Base-by-base conservation (phyloP, 2,113 vertebrate species). In the Colossoma macropomum region DNA sequence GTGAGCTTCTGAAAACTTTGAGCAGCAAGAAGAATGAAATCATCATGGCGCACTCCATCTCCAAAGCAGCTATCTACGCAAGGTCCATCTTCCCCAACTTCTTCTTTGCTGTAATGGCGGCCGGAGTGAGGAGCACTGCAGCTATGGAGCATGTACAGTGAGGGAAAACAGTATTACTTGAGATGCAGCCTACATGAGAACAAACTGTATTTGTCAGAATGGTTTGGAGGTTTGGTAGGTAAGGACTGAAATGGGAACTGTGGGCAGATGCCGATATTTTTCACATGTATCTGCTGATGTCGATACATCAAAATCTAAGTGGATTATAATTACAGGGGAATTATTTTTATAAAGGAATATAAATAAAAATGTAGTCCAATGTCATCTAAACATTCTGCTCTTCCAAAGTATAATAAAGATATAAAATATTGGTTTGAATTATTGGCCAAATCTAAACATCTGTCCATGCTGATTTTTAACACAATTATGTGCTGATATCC, bases 31-130 rank as follows among this genome's bases (percentile, higher is more conserved):
- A 93, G 85, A 96, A 95, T 17, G 98, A 99, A 85, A 96, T 99
- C 8, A 92, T 97, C 0, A 93, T 99, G 83, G 97, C 95, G 59
- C 96, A 96, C 21, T 95, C 95, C 1, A 89, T 98, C 52, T 96
- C 97, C 68, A 97, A 95, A 83, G 94, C 91, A 8, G 97, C 97
- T 0, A 70, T 99, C 79, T 97, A 96, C 23, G 2, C 95, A 73
- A 90, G 97, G 10, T 95, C 96, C 62, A 94, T 98, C 87, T 95
- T 96, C 84, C 98, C 98, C 0, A 95, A 96, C 74, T 71, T 97
- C 0, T 97, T 99, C 87, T 99, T 99, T 25, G 94, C 97, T 0
- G 94, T 99, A 75, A 94, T 96, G 90, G 96, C 96, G 19, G 95
- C 96, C 0, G 97, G 97, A 30, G 96, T 97, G 81, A 96, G 95